Evolutionary conservation across 2,888 invertebrate genomes (phyloP).

Genomic region (Phyllotreta cruciferae): DNA sequence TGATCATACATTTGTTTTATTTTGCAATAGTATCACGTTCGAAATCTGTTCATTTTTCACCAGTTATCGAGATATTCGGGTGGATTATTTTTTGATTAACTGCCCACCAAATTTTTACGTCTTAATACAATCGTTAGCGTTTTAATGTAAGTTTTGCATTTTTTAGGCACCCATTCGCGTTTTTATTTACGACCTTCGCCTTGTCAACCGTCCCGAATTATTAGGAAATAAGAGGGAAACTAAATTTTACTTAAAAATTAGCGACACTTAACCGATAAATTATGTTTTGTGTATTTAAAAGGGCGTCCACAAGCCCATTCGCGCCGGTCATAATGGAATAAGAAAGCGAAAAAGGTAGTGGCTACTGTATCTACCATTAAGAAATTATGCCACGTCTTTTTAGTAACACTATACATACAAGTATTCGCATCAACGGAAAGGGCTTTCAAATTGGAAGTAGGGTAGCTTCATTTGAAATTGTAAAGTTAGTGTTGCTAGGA

Average conservation of each 20-base stretch:
- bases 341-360: background rate
- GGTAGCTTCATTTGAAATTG: too few relatives aligned
- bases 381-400: background rate
- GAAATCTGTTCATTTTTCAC: slow-evolving; percentile 10
- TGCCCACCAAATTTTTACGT: slow-evolving; percentile 3
- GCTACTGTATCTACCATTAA: background rate
- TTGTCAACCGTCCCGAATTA: too few relatives aligned
- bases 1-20: too few relatives aligned
- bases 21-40: background rate
- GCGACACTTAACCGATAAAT: slow-evolving; percentile 5
- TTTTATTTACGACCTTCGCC: too few relatives aligned
- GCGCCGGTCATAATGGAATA: background rate
- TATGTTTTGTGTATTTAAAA: slow-evolving; percentile 13
- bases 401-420: background rate
- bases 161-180: too few relatives aligned
- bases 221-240: background rate
- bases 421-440: background rate
- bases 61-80: slow-evolving; percentile 2
- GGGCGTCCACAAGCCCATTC: slow-evolving; percentile 12
- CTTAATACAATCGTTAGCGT: slow-evolving; percentile 7
- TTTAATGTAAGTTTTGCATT: too few relatives aligned
- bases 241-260: slow-evolving; percentile 10
- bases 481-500: too few relatives aligned
- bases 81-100: slow-evolving; percentile 12
- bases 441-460: too few relatives aligned